A percentile compares a stretch with the other conserved stretches of the same genome.
These are phyloP conservation scores for Austrofundulus limnaeus DNA, from an alignment of 2,113 vertebrate species.

Conservation along the genomic window DNA sequence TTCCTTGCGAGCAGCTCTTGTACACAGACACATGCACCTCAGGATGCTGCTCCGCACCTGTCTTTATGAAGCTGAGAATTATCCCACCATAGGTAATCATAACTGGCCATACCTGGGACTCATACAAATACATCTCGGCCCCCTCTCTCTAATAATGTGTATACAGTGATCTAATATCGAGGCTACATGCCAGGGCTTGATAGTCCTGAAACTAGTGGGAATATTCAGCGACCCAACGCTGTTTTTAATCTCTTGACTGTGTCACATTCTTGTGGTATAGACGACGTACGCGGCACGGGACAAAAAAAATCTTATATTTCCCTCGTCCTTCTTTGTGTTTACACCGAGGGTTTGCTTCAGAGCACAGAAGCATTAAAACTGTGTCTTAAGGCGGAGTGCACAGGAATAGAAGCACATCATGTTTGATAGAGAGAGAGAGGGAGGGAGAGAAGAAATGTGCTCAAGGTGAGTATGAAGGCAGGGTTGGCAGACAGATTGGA, in stretches of 20 bases:
- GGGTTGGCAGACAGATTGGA: slow-evolving; percentile 55
- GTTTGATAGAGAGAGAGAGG: slow-evolving; percentile 54
- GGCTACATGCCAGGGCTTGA: slow-evolving; percentile 46
- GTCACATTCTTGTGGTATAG: slow-evolving; percentile 38
- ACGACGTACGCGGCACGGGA: slow-evolving; percentile 27
- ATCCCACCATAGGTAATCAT: slow-evolving; percentile 78
- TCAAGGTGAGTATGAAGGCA: slow-evolving; percentile 55
- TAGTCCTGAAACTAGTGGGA: slow-evolving; percentile 52
- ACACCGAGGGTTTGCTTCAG: slow-evolving; percentile 51
- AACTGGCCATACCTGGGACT: slow-evolving; percentile 70
- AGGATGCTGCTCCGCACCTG: slow-evolving; percentile 54
- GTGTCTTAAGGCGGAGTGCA: slow-evolving; percentile 55
- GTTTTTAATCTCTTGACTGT: slow-evolving; percentile 51
- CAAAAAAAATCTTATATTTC: slow-evolving; percentile 47
- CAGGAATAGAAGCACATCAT: slow-evolving; percentile 64
- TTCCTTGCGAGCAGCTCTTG: slow-evolving; percentile 32
- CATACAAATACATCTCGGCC: slow-evolving; percentile 68
- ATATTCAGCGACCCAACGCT: slow-evolving; percentile 43
- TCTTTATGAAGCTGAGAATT: slow-evolving; percentile 80
- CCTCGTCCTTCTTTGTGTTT: slow-evolving; percentile 53
- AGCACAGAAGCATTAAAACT: slow-evolving; percentile 61
- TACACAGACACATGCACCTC: slow-evolving; percentile 37
- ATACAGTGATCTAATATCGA: slow-evolving; percentile 70
- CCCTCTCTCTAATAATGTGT: slow-evolving; percentile 72
- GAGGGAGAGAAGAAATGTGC: slow-evolving; percentile 56